These are phyloP conservation scores for Dendrolimus pini DNA, from an alignment of 2,888 invertebrate genomes.

Conservation along the genomic window DNA sequence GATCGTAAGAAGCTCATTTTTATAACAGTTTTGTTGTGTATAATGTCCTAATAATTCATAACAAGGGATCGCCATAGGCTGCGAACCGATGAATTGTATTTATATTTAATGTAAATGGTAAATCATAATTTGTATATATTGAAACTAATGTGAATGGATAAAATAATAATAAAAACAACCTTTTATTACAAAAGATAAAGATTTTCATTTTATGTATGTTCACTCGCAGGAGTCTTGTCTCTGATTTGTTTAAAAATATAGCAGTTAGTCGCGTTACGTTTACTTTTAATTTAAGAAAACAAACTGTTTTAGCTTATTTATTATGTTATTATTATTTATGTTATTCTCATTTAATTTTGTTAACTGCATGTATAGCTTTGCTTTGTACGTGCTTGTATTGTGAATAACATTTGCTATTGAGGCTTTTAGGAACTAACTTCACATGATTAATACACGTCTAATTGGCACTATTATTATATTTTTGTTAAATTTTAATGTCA, in stretches of 20 bases:
- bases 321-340: slow-evolving; percentile 31
- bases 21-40: slow-evolving; percentile 52
- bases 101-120: slow-evolving; percentile 64
- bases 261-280: slow-evolving; percentile 44
- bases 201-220: slow-evolving; percentile 53
- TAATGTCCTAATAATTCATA: slow-evolving; percentile 49
- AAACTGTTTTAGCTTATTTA: slow-evolving; percentile 33
- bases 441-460: slow-evolving; percentile 10
- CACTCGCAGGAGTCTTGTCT: slow-evolving; percentile 54
- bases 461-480: slow-evolving; percentile 13
- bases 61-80: slow-evolving; percentile 39
- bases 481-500: slow-evolving; percentile 16
- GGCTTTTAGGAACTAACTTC: slow-evolving; percentile 15
- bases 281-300: slow-evolving; percentile 30
- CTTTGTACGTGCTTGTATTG: slow-evolving; percentile 37
- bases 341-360: slow-evolving; percentile 27
- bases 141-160: slow-evolving; percentile 67
- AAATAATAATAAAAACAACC: slow-evolving; percentile 59
- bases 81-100: slow-evolving; percentile 52
- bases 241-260: slow-evolving; percentile 42
- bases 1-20: slow-evolving; percentile 44
- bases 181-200: slow-evolving; percentile 67
- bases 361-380: slow-evolving; percentile 47
- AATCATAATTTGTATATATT: slow-evolving; percentile 73
- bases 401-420: slow-evolving; percentile 23